Conservation (phyloP, 2,888 invertebrate species). For the Agonopterix alstromeriana region DNA sequence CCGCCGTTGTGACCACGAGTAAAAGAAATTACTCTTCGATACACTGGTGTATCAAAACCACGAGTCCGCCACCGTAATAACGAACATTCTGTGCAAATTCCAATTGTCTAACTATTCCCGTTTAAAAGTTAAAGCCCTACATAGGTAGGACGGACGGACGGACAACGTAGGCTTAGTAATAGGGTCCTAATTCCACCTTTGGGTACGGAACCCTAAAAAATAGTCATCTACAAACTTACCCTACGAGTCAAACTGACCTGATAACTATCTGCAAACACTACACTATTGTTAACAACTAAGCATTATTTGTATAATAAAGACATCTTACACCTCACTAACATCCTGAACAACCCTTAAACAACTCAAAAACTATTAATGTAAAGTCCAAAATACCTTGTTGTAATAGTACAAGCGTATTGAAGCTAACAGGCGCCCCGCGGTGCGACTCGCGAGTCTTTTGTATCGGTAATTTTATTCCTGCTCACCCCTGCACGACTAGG, state of each 20-base stretch:
- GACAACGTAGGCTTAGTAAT: no score
- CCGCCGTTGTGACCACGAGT: no score
- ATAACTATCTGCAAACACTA: slow-evolving; percentile 38
- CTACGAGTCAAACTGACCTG: slow-evolving; percentile 27
- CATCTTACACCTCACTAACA: slow-evolving; percentile 11
- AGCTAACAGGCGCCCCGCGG: slow-evolving; percentile 52
- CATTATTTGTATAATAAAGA: slow-evolving; percentile 33
- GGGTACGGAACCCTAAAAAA: no score
- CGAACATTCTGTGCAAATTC: no score
- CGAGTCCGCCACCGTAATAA: no score
- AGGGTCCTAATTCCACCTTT: no score
- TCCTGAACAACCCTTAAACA: background rate
- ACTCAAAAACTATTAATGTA: background rate
- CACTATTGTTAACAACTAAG: slow-evolving; percentile 32
- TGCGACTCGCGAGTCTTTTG: slow-evolving; percentile 41
- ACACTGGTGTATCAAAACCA: no score
- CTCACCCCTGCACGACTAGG: slow-evolving; percentile 28
- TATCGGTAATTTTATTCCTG: slow-evolving; percentile 42
- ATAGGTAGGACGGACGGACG: no score
- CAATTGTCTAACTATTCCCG: no score
- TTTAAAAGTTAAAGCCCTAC: no score
- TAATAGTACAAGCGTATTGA: background rate
- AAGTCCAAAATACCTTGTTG: background rate
- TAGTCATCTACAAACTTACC: no score
- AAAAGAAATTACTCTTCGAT: no score